Base-by-base conservation (phyloP, 2,113 vertebrate genomes). In the Rynchops niger region DNA sequence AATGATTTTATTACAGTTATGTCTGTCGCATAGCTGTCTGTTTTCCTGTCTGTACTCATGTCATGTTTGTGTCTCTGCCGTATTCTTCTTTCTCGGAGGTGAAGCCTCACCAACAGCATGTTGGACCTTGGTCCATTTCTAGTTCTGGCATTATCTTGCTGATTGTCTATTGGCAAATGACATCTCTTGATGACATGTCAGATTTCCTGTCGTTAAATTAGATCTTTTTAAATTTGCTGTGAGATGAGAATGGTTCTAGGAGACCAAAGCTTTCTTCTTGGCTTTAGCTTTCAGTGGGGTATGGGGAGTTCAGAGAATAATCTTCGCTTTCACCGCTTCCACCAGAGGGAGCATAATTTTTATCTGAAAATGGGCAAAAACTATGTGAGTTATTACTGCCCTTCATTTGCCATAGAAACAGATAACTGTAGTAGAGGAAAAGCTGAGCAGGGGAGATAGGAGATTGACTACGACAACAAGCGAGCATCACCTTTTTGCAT, bases 331-430 rank as follows among this genome's bases (percentile, higher is more conserved):
- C 20, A 11, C 11, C 80, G 40, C 58, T 88, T 87, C 95, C 93
- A 88, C 66, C 84, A 94, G 95, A 94, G 95, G 95, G 93, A 94
- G 92, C 90, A 97, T 78, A 85, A 9, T 42, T 97, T 91, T 59
- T 25, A 58, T 22, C 34, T 40, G 34, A 76, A 65, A 81, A 72
- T 65, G 4, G 6, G 34, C 45, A 72, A 93, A 90, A 92, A 38
- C 62, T 20, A 3, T 18, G 16, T 23, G 27, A 19, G 6, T 65
- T 91, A 12, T 71, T 91, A 30, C 21, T 90, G n/a, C 27, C 53
- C 45, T 87, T 91, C 14, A 25, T 89, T 91, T 93, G 53, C 32
- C 73, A 12, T n/a, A 82, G 83, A 77, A 90, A 65, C 45, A 50
- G 65, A 5, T 55, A 50, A 45, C 26, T 7, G 1, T 56, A 47